These are phyloP conservation scores for Globodera ellingtonae DNA, from an alignment of 1,140 invertebrate genomes.

Conservation along the genomic window DNA sequence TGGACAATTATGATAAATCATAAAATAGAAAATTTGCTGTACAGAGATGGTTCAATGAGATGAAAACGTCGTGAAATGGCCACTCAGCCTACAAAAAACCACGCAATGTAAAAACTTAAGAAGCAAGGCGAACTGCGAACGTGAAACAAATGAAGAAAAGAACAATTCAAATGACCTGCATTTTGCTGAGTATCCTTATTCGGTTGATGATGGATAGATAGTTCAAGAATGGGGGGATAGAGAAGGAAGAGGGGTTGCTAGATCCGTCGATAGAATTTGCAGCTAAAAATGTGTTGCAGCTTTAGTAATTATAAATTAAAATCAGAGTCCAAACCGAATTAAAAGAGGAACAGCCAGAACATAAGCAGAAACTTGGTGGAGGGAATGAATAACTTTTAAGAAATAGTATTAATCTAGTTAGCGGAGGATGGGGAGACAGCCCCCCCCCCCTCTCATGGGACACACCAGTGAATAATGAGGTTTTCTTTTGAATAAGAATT, in stretches of 20 bases:
- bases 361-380: no score
- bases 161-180: conserved; percentile 12
- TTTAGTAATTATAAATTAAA: no score
- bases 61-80: neutral
- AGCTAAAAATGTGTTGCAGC: no score
- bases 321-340: no score
- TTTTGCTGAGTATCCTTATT: conserved; percentile 6
- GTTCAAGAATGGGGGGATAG: neutral
- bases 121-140: neutral
- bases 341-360: no score
- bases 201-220: neutral
- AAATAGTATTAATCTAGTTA: no score
- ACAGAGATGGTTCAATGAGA: neutral
- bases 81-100: no score
- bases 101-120: neutral
- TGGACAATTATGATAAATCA: neutral
- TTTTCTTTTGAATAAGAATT: no score
- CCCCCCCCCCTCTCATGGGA: no score
- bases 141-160: neutral
- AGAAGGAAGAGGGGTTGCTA: neutral
- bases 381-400: no score
- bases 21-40: neutral
- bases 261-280: neutral
- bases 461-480: no score
- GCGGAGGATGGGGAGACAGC: no score